Conservation (phyloP, 2,888 invertebrate species). For the Anoplius nigerrimus region DNA sequence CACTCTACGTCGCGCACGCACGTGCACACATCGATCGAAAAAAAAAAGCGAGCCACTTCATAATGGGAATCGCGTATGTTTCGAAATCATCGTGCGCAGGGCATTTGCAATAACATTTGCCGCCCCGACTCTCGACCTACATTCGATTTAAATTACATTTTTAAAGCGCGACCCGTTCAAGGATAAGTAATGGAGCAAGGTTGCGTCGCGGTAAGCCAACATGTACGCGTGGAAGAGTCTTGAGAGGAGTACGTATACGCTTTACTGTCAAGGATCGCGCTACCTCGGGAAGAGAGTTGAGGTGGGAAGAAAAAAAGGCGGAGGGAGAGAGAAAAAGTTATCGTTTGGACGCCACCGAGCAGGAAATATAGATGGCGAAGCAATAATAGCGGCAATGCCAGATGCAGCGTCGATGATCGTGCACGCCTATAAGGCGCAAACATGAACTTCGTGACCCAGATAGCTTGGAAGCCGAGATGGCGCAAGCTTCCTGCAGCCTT, state of each 20-base stretch:
- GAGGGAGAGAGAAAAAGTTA: background rate
- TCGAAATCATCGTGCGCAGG: too few relatives aligned
- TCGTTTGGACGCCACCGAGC: constrained; percentile 20
- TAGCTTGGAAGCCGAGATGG: constrained; percentile 23
- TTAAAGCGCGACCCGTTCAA: too few relatives aligned
- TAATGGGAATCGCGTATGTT: too few relatives aligned
- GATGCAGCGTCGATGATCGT: constrained; percentile 2
- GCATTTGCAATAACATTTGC: too few relatives aligned
- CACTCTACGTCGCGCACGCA: background rate
- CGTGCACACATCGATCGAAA: background rate
- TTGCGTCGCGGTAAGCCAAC: too few relatives aligned
- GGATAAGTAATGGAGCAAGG: too few relatives aligned
- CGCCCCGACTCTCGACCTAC: too few relatives aligned
- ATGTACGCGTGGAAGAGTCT: too few relatives aligned
- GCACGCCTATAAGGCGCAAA: background rate
- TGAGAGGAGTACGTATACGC: background rate
- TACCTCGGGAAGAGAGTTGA: background rate
- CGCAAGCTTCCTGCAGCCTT: constrained; percentile 22
- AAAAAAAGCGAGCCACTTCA: too few relatives aligned
- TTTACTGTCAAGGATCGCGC: background rate
- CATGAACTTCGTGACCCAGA: constrained; percentile 7
- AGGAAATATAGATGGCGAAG: constrained; percentile 40
- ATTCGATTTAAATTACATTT: too few relatives aligned
- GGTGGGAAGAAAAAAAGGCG: too few relatives aligned
- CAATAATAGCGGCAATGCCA: constrained; percentile 9